phyloP scores from a whole-genome alignment of 2,113 vertebrate genomes.

The rabbit (Oryctolagus cuniculus) region DNA sequence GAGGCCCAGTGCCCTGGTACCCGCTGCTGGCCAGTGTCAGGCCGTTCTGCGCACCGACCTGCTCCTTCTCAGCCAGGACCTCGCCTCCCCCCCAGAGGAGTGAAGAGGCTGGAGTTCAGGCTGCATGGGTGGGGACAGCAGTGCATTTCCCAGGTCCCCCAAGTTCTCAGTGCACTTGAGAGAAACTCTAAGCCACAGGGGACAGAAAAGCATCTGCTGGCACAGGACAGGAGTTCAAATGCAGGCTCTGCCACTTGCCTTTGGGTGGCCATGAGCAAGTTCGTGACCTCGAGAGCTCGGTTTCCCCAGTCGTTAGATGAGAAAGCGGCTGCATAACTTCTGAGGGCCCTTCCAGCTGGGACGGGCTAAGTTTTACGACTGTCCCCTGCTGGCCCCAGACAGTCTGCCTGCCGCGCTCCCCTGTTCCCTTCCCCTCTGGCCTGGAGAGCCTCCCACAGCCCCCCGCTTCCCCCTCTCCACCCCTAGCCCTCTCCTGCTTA shows the following conservation, averaged over 20 bases:
- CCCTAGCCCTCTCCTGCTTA: neutral
- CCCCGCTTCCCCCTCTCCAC: neutral
- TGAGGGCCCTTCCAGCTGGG: slow-evolving; percentile 57
- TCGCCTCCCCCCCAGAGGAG: slow-evolving; percentile 12
- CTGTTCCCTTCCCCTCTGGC: neutral
- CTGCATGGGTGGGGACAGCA: rapidly evolving
- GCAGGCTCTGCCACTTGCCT: slow-evolving; percentile 26
- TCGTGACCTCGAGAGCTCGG: slow-evolving; percentile 10
- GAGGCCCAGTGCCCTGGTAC: neutral
- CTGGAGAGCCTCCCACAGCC: slow-evolving; percentile 51
- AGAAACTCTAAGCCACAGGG: neutral
- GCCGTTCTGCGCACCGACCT: neutral
- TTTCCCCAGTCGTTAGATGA: slow-evolving; percentile 57
- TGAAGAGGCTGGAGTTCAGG: neutral
- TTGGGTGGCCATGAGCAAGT: neutral
- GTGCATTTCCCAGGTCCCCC: neutral
- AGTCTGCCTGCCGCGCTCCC: slow-evolving; percentile 69
- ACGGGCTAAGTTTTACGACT: slow-evolving; percentile 61
- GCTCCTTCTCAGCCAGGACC: neutral
- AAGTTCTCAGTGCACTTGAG: neutral
- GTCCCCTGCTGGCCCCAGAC: slow-evolving; percentile 75
- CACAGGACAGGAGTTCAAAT: neutral
- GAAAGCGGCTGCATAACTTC: slow-evolving; percentile 6
- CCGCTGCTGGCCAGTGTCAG: neutral
- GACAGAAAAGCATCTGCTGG: neutral